Evolutionary conservation across 2,888 invertebrate genomes (phyloP).

Genomic region (Himalopsyche tibetana): DNA sequence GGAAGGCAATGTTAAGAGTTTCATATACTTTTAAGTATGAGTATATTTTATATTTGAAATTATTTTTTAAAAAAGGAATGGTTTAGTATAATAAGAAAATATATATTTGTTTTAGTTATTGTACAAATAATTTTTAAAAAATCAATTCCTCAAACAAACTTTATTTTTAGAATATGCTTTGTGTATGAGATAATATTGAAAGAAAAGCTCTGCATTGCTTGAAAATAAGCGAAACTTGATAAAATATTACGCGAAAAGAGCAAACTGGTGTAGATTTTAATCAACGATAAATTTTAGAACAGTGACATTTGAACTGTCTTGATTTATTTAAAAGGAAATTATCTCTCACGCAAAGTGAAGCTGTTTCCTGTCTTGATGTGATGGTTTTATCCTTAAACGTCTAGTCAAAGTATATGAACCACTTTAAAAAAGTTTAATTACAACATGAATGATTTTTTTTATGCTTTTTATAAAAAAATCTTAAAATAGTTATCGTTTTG

Average conservation of each 20-base stretch:
- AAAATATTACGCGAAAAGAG: constrained; percentile 5
- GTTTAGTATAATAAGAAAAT: too few relatives aligned
- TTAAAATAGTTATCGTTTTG: too few relatives aligned
- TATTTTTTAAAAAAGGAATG: too few relatives aligned
- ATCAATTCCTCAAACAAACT: too few relatives aligned
- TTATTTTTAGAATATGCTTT: neutral
- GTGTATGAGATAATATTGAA: neutral
- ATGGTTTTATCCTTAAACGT: constrained; percentile 12
- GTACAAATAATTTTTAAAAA: too few relatives aligned
- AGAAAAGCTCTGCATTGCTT: neutral
- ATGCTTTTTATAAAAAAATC: neutral
- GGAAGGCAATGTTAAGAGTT: too few relatives aligned
- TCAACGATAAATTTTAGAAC: constrained; percentile 41
- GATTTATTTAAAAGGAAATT: constrained; percentile 40
- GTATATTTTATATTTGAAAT: too few relatives aligned
- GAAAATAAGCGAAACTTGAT: neutral
- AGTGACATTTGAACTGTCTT: constrained; percentile 27
- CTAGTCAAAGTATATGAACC: neutral
- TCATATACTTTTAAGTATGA: too few relatives aligned
- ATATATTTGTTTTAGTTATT: too few relatives aligned
- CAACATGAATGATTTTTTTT: constrained; percentile 10
- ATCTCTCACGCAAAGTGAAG: constrained; percentile 10
- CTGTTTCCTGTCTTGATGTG: constrained; percentile 3
- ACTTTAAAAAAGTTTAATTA: constrained; percentile 29
- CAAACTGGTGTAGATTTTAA: constrained; percentile 14